Base-by-base conservation (phyloP, 2,797 vertebrate genomes). In the Mormyrops attenuatus region DNA sequence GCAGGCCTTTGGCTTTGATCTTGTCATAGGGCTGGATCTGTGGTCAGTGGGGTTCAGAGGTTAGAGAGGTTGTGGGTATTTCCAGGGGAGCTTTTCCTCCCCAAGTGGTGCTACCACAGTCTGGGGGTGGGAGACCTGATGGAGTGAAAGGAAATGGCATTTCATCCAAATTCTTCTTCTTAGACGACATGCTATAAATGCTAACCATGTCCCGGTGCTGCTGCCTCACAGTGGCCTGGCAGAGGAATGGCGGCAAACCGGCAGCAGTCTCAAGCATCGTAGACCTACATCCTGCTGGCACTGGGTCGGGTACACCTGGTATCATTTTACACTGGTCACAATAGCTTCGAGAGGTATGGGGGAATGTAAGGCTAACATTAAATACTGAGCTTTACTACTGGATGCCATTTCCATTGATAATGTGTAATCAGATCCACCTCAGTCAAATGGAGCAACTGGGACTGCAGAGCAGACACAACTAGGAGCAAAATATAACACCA, bases 1-100 rank as follows among this genome's bases (percentile, higher is more conserved):
- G 98, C 89, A 99, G 93, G 20, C 97, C 98, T 80, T 95, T 95
- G 7, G 95, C 96, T 5, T 96, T 97, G 91, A 99, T 98, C 95
- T 96, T 98, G 89, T 99, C 98, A 84, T 99, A 99, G 0, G 98
- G 98, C 91, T 98, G 98, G 94, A 99, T 98, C 98, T 99, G 92
- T 69, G 92, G 77, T 90, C 82, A 1, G 77, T 9, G 80, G 17
- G 47, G 7, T 30, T 0, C 8, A 26, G 55, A 38, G 47, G 38
- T 53, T 34, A 53, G 85, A 9, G 85, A 20, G 15, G 38, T 41
- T 8, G 6, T 17, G 3, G 26, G 2, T 38, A 22, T 1, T 9
- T 53, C 9, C 77, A 34, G 52, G 73, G n/a, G 50, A n/a, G 22
- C 5, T 3, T 5, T 20, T 57, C 20, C 80, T 44, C 77, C 20